These are phyloP conservation scores for Trichopoda pennipes DNA, from an alignment of 2,888 invertebrate genomes.

Conservation along the genomic window DNA sequence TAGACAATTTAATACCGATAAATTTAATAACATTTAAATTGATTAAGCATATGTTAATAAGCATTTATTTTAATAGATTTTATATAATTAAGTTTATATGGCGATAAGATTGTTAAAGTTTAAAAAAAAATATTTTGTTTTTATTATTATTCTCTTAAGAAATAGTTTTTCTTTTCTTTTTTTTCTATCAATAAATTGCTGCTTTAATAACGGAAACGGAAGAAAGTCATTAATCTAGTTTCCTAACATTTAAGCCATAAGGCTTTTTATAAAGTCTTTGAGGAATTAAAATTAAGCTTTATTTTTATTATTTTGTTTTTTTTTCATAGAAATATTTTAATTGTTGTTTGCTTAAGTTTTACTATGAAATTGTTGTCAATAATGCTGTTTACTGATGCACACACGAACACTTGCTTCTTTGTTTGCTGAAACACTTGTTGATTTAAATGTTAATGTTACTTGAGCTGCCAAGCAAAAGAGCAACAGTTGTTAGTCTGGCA, in stretches of 20 bases:
- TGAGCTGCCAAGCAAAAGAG: slow-evolving; percentile 50
- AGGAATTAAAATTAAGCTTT: slow-evolving; percentile 13
- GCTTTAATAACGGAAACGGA: slow-evolving; percentile 48
- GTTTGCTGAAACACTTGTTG: slow-evolving; percentile 56
- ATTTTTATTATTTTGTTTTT: slow-evolving; percentile 7
- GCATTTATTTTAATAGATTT: neutral
- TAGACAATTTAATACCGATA: neutral
- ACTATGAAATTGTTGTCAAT: neutral
- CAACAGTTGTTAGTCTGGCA: slow-evolving; percentile 66
- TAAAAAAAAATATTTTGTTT: neutral
- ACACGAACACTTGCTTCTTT: neutral
- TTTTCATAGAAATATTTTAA: slow-evolving; percentile 21
- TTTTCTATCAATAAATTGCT: neutral
- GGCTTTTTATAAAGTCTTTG: neutral
- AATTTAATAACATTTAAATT: slow-evolving; percentile 16
- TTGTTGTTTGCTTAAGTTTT: slow-evolving; percentile 3
- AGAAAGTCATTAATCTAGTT: slow-evolving; percentile 36
- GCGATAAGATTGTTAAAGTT: too few species aligned
- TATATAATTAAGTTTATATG: too few species aligned
- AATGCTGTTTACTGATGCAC: neutral
- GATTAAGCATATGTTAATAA: slow-evolving; percentile 27
- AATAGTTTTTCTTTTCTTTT: neutral
- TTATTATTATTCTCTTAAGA: neutral
- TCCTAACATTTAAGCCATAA: neutral
- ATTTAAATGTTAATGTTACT: slow-evolving; percentile 36